Base-by-base conservation (phyloP, 2,797 vertebrate species). In the Parauchenoglanis ngamensis region DNA sequence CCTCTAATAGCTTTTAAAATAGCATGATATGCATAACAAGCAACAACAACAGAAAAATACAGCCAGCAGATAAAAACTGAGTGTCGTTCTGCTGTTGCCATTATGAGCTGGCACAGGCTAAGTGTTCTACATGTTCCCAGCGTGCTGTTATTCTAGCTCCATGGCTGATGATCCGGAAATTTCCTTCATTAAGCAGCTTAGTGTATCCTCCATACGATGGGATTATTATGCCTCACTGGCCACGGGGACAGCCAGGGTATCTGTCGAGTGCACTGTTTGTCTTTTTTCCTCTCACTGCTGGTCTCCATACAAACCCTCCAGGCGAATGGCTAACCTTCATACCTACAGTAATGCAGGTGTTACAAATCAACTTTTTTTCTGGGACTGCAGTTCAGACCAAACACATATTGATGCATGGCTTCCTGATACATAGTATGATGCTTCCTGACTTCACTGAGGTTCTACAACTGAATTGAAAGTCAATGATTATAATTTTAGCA, bases 1-100 rank as follows among this genome's bases (percentile, higher is more conserved):
- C 89, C 88, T 57, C 90, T 91, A 92, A 91, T 92, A 87, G 92
- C 92, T 94, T 89, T 91, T 93, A 91, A 90, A 91, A 85, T 87
- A 68, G 61, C 85, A 57, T 88, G 89, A 90, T 86, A 87, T 91
- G 89, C 90, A 89, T 89, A 92, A 91, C 90, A 92, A 79, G 80
- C 70, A 83, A 75, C 13, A 52, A 67, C n/a, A 83, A 8, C 15
- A 78, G 82, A 68, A 85, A 78, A 65, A 83, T 77, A 83, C 59
- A 44, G 80, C 13, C 85, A 35, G 17, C 15, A 35, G 17, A 65
- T 77, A 84, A 75, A 88, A 52, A 68, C 63, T 59, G 57, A 80
- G 31, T 46, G 40, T 91, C 40, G 10, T 72, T 83, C 86, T 86
- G 65, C 88, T 89, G 86, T 86, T 91, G 90, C 90, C 90, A 91